Evolutionary conservation across 1,140 invertebrate genomes (phyloP).

Genomic region (Grapholita molesta): DNA sequence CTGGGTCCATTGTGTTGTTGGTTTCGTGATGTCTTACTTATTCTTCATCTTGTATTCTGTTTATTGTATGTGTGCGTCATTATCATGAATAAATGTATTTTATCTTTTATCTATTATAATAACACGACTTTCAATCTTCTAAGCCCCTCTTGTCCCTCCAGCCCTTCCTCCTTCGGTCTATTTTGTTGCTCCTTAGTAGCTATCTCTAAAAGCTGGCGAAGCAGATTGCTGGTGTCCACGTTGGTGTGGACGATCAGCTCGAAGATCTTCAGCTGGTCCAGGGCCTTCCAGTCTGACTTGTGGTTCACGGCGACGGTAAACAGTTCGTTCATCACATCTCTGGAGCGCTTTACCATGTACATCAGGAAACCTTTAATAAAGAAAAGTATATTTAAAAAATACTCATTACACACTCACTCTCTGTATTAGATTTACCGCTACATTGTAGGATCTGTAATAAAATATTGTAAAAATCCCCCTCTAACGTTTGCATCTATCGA

Average conservation of each 20-base stretch:
- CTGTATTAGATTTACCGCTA: no score
- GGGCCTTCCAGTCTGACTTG: conserved; percentile 55
- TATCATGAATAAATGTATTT: neutral
- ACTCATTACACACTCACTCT: no score
- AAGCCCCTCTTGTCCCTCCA: neutral
- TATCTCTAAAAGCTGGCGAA: conserved; percentile 55
- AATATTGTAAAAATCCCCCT: no score
- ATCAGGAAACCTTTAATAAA: conserved; percentile 52
- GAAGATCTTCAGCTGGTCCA: conserved; percentile 63
- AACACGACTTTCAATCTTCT: neutral
- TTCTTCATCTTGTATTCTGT: no score
- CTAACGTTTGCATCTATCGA: no score
- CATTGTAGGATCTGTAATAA: no score
- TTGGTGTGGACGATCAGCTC: conserved; percentile 62
- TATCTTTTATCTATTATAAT: neutral
- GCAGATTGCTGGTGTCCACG: conserved; percentile 59
- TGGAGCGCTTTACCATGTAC: conserved; percentile 55
- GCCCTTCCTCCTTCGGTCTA: neutral
- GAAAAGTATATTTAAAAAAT: no score
- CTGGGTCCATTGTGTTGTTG: no score
- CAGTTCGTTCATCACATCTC: conserved; percentile 59
- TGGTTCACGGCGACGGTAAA: conserved; percentile 63
- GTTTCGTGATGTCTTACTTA: no score
- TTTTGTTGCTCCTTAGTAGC: conserved; percentile 43
- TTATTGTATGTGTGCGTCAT: no score